phyloP scores from a whole-genome alignment of 1,140 invertebrate species.

The Pachypsylla venusta region DNA sequence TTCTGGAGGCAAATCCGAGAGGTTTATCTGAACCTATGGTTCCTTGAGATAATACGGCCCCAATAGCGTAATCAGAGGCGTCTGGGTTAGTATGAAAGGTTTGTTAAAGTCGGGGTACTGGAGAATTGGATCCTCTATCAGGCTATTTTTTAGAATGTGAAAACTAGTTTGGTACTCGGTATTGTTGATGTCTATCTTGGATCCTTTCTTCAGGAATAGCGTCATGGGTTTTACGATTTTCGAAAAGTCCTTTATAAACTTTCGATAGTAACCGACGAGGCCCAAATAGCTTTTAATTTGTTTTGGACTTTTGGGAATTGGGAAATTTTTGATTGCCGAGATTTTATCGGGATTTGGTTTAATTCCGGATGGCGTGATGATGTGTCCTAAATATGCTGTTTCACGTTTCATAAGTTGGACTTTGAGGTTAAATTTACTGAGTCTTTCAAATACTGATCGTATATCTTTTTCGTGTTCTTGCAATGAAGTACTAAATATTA shows the following conservation, averaged over 20 bases:
- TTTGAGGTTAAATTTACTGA: neutral
- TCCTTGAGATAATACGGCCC: constrained; percentile 25
- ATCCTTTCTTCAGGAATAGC: constrained; percentile 19
- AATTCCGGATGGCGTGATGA: constrained; percentile 2
- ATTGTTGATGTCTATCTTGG: constrained; percentile 2
- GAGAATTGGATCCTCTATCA: constrained; percentile 23
- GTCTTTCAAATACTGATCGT: neutral
- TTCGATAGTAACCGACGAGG: constrained; percentile 28
- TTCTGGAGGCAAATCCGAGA: constrained; percentile 24
- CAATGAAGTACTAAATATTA: neutral
- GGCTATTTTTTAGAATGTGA: constrained; percentile 22
- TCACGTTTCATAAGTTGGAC: constrained; percentile 11
- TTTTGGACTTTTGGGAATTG: constrained; percentile 11
- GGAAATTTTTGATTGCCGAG: constrained; percentile 1
- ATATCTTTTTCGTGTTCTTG: neutral
- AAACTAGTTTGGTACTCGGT: neutral
- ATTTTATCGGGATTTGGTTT: constrained; percentile 13
- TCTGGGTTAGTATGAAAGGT: constrained; percentile 36
- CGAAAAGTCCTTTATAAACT: constrained; percentile 28
- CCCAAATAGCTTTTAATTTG: constrained; percentile 30
- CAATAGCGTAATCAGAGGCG: constrained; percentile 14
- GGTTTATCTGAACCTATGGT: constrained; percentile 22
- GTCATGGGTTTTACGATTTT: constrained; percentile 26
- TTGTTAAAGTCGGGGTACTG: constrained; percentile 29
- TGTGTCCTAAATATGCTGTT: constrained; percentile 5